These are phyloP conservation scores for Tetramorium simillimum DNA, from an alignment of 1,140 invertebrate species.

Conservation along the genomic window DNA sequence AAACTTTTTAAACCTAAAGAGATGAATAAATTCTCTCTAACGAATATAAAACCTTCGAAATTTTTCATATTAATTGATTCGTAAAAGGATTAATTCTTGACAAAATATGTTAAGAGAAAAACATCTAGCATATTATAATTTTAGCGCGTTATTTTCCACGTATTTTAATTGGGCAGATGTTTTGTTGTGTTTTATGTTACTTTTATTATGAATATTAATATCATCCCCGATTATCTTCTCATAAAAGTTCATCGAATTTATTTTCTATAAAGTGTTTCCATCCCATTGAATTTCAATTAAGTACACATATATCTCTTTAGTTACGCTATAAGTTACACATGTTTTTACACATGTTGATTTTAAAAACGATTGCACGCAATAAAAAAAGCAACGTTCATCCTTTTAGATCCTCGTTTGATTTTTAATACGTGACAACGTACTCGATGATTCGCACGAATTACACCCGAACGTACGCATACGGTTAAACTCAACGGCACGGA, in stretches of 20 bases:
- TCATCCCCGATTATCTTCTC: background rate
- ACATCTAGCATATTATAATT: background rate
- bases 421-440: background rate
- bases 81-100: conserved; percentile 6
- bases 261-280: background rate
- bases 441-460: conserved; percentile 20
- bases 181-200: conserved; percentile 17
- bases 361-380: background rate
- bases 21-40: background rate
- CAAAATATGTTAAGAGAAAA: background rate
- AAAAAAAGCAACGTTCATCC: background rate
- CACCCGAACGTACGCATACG: background rate
- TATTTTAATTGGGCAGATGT: background rate
- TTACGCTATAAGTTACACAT: background rate
- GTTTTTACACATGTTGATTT: background rate
- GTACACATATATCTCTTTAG: background rate
- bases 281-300: background rate
- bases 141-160: background rate
- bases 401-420: background rate
- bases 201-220: background rate
- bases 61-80: background rate
- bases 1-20: background rate
- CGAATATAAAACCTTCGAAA: background rate
- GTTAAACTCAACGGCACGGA: background rate
- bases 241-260: background rate